phyloP scores from a whole-genome alignment of 2,888 invertebrate genomes.

The Drosophila melanosoma region DNA sequence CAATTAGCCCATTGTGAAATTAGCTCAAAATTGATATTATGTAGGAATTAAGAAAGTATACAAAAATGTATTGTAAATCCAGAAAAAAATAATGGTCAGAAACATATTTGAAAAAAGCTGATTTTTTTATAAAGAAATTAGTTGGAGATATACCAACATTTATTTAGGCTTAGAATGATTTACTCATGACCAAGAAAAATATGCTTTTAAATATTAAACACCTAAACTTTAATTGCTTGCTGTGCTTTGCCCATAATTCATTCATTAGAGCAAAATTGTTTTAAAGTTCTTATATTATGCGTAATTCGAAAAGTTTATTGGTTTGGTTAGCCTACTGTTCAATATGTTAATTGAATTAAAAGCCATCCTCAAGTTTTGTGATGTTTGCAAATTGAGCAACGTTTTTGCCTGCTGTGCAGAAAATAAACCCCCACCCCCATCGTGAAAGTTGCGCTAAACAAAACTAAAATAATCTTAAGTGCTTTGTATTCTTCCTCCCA shows the following conservation, averaged over 20 bases:
- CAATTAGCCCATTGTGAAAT: constrained; percentile 9
- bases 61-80: not conserved
- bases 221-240: constrained; percentile 37
- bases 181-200: not conserved
- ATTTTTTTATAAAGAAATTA: not conserved
- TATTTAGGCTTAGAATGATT: constrained; percentile 1
- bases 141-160: not conserved
- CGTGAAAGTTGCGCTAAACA: constrained; percentile 29
- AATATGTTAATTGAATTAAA: constrained; percentile 17
- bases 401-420: constrained; percentile 57
- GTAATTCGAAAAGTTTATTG: constrained; percentile 65
- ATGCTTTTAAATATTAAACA: constrained; percentile 3
- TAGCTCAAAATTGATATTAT: not conserved
- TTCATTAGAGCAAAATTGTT: constrained; percentile 76
- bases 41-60: constrained; percentile 3
- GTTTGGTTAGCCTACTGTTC: constrained; percentile 71
- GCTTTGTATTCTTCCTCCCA: constrained; percentile 16
- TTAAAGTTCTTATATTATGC: constrained; percentile 71
- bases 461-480: constrained; percentile 62
- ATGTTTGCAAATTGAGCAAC: constrained; percentile 55
- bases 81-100: not conserved
- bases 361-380: constrained; percentile 29
- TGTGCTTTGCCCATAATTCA: constrained; percentile 46
- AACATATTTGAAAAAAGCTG: not conserved
- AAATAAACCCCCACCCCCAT: not conserved